These are phyloP conservation scores for Spermophilus dauricus DNA, from an alignment of 2,113 vertebrate species.

Conservation along the genomic window DNA sequence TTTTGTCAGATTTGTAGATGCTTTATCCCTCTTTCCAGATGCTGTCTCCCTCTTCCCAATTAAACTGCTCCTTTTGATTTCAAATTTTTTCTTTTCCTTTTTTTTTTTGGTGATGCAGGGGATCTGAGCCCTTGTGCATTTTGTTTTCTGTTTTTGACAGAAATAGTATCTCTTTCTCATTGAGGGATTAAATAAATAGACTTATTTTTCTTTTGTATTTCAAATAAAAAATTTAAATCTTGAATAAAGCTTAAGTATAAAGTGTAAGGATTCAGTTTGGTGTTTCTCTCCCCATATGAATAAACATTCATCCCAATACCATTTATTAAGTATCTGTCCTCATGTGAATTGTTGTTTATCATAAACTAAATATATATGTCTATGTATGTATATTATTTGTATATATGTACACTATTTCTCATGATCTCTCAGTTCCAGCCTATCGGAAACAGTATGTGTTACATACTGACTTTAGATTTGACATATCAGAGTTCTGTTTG, in stretches of 20 bases:
- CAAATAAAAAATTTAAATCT: background rate
- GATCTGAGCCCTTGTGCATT: too few relatives aligned
- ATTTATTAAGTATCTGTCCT: background rate
- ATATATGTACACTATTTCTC: background rate
- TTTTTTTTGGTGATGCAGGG: too few relatives aligned
- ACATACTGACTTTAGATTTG: too few relatives aligned
- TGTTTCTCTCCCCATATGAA: background rate
- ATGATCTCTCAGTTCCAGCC: background rate
- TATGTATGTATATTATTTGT: background rate
- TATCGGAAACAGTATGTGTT: background rate
- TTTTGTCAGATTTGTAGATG: background rate
- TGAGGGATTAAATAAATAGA: constrained; percentile 29
- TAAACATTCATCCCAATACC: background rate
- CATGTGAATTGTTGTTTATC: background rate
- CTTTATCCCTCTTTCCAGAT: background rate
- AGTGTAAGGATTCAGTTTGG: background rate
- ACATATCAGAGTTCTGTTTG: background rate
- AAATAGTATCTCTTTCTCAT: background rate
- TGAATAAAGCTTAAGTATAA: constrained; percentile 24
- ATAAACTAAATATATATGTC: background rate
- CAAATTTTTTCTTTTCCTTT: too few relatives aligned
- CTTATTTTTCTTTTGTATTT: background rate
- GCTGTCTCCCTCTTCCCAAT: background rate
- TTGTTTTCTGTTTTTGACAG: background rate
- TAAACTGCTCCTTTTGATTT: constrained; percentile 54